phyloP scores from a whole-genome alignment of 2,888 invertebrate genomes.

The Pherbina coryleti region DNA sequence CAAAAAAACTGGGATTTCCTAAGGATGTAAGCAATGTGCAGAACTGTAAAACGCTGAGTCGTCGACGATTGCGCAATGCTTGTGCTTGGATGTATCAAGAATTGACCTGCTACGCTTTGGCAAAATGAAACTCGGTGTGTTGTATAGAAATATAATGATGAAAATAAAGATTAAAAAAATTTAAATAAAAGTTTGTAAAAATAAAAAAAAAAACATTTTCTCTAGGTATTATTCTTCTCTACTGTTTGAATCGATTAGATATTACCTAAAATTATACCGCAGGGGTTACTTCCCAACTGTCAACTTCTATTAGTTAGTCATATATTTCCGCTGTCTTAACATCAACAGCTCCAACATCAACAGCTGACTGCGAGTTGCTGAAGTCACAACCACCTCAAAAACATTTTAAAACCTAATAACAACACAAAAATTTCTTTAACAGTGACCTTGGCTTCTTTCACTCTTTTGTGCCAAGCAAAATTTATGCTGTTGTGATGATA shows the following conservation, averaged over 20 bases:
- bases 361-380: background rate
- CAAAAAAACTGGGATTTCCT: constrained; percentile 54
- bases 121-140: constrained; percentile 25
- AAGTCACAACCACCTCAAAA: background rate
- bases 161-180: background rate
- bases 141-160: background rate
- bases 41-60: constrained; percentile 48
- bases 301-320: too few relatives aligned
- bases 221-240: too few relatives aligned
- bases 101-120: constrained; percentile 57
- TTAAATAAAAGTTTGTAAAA: background rate
- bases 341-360: background rate
- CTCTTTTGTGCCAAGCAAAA: constrained; percentile 15
- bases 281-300: too few relatives aligned
- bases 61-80: constrained; percentile 48
- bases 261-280: too few relatives aligned
- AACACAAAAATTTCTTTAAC: constrained; percentile 5
- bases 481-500: background rate
- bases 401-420: background rate
- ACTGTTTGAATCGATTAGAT: too few relatives aligned
- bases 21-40: constrained; percentile 38
- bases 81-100: constrained; percentile 55
- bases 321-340: too few relatives aligned
- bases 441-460: constrained; percentile 27
- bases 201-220: too few relatives aligned